These are phyloP conservation scores for Zygaena filipendulae DNA, from an alignment of 2,888 invertebrate genomes.

Conservation along the genomic window DNA sequence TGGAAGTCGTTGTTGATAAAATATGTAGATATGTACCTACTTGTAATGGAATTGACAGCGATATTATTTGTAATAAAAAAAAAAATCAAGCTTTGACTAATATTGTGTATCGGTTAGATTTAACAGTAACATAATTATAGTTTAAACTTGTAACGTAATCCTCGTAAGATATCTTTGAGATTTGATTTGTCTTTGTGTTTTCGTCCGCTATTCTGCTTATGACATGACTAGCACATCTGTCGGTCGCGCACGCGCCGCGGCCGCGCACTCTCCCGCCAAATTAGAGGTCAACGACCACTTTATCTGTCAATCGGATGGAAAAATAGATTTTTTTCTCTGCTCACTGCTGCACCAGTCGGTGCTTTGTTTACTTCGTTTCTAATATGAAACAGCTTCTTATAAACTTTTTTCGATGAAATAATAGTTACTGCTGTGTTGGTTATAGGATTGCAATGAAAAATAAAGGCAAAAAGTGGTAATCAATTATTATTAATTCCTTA, in stretches of 20 bases:
- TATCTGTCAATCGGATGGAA: constrained; percentile 28
- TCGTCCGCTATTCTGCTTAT: constrained; percentile 51
- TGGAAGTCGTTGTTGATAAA: no score
- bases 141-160: constrained; percentile 60
- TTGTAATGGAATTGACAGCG: no score
- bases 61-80: no score
- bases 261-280: constrained; percentile 30
- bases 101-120: no score
- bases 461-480: no score
- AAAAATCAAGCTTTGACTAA: no score
- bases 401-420: no score
- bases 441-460: no score
- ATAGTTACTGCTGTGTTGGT: no score
- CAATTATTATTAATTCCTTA: no score
- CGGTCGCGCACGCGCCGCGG: constrained; percentile 47
- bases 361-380: constrained; percentile 26
- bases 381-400: constrained; percentile 8
- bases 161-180: constrained; percentile 52
- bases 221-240: constrained; percentile 57
- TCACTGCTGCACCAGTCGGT: constrained; percentile 20
- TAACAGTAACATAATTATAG: constrained; percentile 57
- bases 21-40: no score
- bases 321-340: constrained; percentile 24
- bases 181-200: constrained; percentile 49
- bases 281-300: constrained; percentile 39